Evolutionary conservation across 2,888 invertebrate species (phyloP), one percentile per base, ranked within the genome.

Genomic region (Eupithecia insigniata): DNA sequence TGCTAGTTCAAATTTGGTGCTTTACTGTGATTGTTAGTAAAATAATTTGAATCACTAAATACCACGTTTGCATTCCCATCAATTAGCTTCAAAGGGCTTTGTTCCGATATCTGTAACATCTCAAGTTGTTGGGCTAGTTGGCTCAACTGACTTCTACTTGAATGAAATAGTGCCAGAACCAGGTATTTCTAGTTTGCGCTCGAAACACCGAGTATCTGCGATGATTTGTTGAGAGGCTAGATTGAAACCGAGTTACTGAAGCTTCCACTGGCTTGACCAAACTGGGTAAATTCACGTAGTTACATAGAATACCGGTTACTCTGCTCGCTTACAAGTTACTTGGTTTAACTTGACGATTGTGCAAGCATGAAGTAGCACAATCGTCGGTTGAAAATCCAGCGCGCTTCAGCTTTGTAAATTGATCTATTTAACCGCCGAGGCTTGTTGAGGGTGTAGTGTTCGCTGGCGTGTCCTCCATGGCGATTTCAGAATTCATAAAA

Each of bases 211-310:
- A 55, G 26, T 8, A 4, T n/a, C 22, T n/a, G 26, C 55, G 55
- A 7, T 55, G 55, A 55, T 55, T 55, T 55, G 55, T 12, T 55
- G 55, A 55, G 22, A 14, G 30, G 28, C 16, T 3, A 30, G 7
- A 30, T 30, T 28, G 60, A 60, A 60, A 30, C 30, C 18, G 28
- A 60, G 60, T 60, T 60, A 60, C 16, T 16, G 18, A 58, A 60
- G 65, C 39, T 28, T 18, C 39, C 26, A 65, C 28, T 5, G 43
- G 65, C 39, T 65, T n/a, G 43, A 39, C 65, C 65, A 16, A 39
- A 39, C 26, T 26, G 39, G 36, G 43, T 26, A 43, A 28, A 55
- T 26, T 28, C 28, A 18, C 39, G 16, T 16, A 39, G 36, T 18
- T 43, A 39, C 16, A 39, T 28, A 18, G 65, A 65, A 43, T 39